Conservation (phyloP, 2,888 invertebrate genomes). For the Orchesellides sinensis region DNA sequence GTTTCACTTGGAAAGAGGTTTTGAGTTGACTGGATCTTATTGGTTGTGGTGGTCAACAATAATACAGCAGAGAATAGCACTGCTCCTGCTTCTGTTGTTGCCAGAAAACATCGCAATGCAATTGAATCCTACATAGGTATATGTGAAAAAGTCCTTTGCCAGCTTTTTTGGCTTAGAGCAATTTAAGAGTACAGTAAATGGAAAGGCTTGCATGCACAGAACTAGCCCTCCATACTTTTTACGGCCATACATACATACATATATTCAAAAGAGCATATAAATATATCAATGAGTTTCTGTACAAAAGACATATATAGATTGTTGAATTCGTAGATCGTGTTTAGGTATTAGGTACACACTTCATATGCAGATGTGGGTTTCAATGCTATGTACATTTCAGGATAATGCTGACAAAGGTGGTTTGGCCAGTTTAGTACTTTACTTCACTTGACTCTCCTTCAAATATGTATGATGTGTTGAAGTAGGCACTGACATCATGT, state of each 20-base stretch:
- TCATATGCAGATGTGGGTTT: conserved; percentile 5
- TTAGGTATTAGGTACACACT: conserved; percentile 2
- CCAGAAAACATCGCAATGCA: conserved; percentile 45
- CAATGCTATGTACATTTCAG: too few species aligned
- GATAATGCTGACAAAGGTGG: conserved; percentile 61
- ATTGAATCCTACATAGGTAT: too few species aligned
- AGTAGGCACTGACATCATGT: conserved; percentile 10
- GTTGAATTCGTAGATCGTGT: too few species aligned
- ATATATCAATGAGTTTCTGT: background rate
- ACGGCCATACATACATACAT: background rate
- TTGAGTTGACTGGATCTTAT: conserved; percentile 57
- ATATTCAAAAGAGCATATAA: background rate
- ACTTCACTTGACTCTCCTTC: conserved; percentile 34
- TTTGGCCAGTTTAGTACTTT: conserved; percentile 56
- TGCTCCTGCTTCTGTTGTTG: conserved; percentile 42
- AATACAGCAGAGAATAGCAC: conserved; percentile 51
- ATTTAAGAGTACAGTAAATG: background rate
- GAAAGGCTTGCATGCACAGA: conserved; percentile 11
- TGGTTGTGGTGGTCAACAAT: conserved; percentile 48
- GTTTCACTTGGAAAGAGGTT: conserved; percentile 63
- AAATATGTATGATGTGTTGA: conserved; percentile 42
- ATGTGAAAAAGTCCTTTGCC: too few species aligned
- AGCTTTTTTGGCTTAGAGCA: too few species aligned
- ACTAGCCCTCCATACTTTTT: conserved; percentile 33
- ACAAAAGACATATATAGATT: background rate